Evolutionary conservation across 2,888 invertebrate genomes (phyloP).

Genomic region (Drosophila ezoana): DNA sequence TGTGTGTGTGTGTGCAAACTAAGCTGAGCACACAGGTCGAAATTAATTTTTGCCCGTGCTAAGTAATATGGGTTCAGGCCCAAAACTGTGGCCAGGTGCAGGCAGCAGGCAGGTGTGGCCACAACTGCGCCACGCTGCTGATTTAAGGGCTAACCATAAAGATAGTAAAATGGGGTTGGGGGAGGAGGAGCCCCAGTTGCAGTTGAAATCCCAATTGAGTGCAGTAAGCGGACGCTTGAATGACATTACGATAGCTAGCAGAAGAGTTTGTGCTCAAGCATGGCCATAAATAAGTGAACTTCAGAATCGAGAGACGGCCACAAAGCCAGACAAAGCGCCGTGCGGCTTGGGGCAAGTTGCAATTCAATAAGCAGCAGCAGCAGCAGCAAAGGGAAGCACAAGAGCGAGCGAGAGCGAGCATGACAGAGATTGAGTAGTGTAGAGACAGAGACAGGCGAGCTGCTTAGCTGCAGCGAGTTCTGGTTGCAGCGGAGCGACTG

Average conservation of each 20-base stretch:
- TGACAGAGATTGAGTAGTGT: background rate
- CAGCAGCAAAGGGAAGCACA: constrained; percentile 2
- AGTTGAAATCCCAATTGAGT: constrained; percentile 38
- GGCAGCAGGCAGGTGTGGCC: constrained; percentile 2
- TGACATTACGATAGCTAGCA: constrained; percentile 23
- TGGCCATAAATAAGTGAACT: constrained; percentile 44
- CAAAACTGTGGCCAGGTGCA: constrained; percentile 1
- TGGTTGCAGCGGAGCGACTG: constrained; percentile 16
- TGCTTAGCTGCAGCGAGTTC: constrained; percentile 10
- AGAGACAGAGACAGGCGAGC: background rate
- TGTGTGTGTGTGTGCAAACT: constrained; percentile 24
- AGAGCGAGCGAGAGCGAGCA: background rate
- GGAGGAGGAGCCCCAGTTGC: constrained; percentile 8
- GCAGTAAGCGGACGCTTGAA: constrained; percentile 35
- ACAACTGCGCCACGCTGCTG: constrained; percentile 11
- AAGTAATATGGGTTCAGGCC: constrained; percentile 34
- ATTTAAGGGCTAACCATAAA: constrained; percentile 29
- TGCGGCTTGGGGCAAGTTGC: constrained; percentile 9
- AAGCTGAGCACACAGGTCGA: constrained; percentile 35
- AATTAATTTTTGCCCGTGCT: constrained; percentile 53
- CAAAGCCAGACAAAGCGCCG: constrained; percentile 25
- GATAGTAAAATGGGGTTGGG: background rate
- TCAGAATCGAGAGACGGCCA: constrained; percentile 12
- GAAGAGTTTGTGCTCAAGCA: constrained; percentile 40
- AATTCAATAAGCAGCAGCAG: constrained; percentile 29